Evolutionary conservation across 1,140 invertebrate species (phyloP).

Genomic region (Brachionus rubens): DNA sequence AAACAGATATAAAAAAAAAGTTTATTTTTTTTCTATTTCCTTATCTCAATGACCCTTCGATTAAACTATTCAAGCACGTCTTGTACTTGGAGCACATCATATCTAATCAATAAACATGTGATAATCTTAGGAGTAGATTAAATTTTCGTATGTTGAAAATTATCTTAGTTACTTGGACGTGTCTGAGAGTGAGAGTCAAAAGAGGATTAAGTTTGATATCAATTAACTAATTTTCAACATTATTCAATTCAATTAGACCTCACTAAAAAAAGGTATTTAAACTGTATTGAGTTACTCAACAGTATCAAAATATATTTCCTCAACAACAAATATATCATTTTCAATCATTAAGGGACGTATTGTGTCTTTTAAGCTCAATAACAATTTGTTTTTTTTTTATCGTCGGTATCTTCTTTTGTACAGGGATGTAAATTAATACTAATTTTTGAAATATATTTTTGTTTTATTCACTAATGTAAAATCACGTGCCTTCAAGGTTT

Average conservation of each 20-base stretch:
- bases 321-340: too few species aligned
- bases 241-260: too few species aligned
- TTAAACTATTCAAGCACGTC: slow-evolving; percentile 21
- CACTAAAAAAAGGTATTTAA: too few species aligned
- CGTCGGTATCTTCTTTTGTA: not conserved
- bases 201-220: slow-evolving; percentile 16
- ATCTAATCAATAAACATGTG: slow-evolving; percentile 39
- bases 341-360: too few species aligned
- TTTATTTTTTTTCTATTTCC: slow-evolving; percentile 27
- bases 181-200: slow-evolving; percentile 37
- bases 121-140: slow-evolving; percentile 34
- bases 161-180: slow-evolving; percentile 3
- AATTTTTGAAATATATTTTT: not conserved
- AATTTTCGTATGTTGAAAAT: slow-evolving; percentile 8
- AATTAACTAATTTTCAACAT: not conserved
- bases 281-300: too few species aligned
- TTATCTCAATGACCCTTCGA: slow-evolving; percentile 30
- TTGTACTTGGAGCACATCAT: not conserved
- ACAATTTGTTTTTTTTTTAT: not conserved
- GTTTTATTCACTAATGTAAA: not conserved
- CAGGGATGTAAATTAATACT: not conserved
- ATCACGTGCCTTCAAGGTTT: not conserved
- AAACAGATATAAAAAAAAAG: not conserved
- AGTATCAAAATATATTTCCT: too few species aligned
- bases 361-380: not conserved